Conservation (phyloP, 2,888 invertebrate genomes). For the Zaprionus bogoriensis region DNA sequence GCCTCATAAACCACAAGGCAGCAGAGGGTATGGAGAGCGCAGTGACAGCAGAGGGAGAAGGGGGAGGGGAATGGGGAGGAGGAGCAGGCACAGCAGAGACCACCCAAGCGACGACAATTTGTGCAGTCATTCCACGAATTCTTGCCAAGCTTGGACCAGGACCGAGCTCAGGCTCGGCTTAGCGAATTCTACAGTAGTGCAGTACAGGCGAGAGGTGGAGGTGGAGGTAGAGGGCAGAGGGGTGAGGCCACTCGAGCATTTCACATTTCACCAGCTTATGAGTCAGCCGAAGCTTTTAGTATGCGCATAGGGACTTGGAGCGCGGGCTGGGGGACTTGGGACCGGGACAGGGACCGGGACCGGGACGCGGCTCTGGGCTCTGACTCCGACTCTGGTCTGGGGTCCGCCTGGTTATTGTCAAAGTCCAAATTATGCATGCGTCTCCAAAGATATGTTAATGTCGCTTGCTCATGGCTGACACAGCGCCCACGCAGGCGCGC, state of each 20-base stretch:
- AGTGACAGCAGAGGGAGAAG: constrained; percentile 29
- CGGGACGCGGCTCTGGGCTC: neutral
- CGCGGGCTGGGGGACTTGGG: constrained; percentile 53
- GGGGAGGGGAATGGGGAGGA: neutral
- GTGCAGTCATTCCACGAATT: constrained; percentile 77
- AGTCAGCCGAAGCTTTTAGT: constrained; percentile 57
- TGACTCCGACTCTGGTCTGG: neutral
- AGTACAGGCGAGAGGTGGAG: constrained; percentile 5
- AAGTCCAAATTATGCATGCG: constrained; percentile 73
- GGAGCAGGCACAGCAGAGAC: constrained; percentile 40
- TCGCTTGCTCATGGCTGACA: constrained; percentile 56
- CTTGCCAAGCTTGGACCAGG: constrained; percentile 44
- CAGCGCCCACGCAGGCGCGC: constrained; percentile 70
- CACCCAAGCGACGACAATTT: constrained; percentile 70
- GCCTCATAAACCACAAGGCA: constrained; percentile 69
- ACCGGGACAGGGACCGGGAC: neutral
- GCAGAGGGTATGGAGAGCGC: constrained; percentile 12
- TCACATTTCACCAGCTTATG: constrained; percentile 69
- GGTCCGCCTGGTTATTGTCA: constrained; percentile 56
- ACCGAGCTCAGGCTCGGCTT: constrained; percentile 44
- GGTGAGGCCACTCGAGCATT: constrained; percentile 38
- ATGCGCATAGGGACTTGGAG: constrained; percentile 40
- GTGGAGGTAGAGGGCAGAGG: neutral
- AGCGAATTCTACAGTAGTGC: constrained; percentile 49
- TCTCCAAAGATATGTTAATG: constrained; percentile 68